Base-by-base conservation (phyloP, 2,113 vertebrate genomes). In the Rhabdomys dilectus region DNA sequence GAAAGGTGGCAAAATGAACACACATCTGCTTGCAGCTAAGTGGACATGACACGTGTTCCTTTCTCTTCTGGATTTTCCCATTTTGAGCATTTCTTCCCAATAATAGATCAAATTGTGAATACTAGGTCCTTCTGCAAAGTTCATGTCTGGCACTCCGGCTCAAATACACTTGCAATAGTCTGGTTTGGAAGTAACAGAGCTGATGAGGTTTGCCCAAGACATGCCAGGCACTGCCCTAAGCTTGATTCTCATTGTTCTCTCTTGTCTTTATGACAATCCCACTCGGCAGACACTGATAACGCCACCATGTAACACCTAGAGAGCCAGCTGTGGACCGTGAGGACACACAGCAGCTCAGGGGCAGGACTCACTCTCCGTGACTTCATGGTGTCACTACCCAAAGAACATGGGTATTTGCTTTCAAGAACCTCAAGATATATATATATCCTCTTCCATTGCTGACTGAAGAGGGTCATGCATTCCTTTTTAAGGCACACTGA, bases 111-210 rank as follows among this genome's bases (percentile, higher is more conserved):
- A 11, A 70, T 0, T 36, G n/a, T 42, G 66, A 36, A 24, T 42
- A 34, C 1, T 2, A 34, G 42, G 24, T 21, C 39, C 51, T 81
- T 64, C 66, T 36, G 24, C 31, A 58, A 81, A 53, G 48, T 21
- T 56, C 45, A 60, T 29, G 17, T 68, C 76, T 73, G 15, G 51
- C 0, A 1, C 24, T 10, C 51, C 10, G 42, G 31, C 72, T 86
- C 81, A 36, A 0, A 0, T 31, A 10, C 24, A 31, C 15, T n/a
- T 85, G 45, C 60, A 2, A 58, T 2, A 0, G 2, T 29, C 76
- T 51, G 53, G 3, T 51, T 48, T 21, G 75, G 36, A 84, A n/a
- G 56, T 15, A 12, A 19, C 8, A 21, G 56, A 89, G 60, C 48
- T 11, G 45, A 31, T 45, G 22, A 22, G 15, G 11, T 9, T 80